Base-by-base conservation (phyloP, 2,113 vertebrate species). In the Toxostoma redivivum region DNA sequence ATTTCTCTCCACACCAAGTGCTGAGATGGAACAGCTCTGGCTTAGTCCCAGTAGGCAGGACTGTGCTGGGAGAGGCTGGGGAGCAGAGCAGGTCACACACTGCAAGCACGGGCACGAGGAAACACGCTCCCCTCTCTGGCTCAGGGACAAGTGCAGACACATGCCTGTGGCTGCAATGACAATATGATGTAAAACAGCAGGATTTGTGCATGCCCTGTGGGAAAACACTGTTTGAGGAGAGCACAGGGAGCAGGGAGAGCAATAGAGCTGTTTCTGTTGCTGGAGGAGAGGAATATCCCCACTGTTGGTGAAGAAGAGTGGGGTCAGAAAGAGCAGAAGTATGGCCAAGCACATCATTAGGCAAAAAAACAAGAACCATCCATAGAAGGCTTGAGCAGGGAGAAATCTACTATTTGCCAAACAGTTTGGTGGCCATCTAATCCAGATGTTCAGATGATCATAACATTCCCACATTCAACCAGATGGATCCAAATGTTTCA, bases 401-500 rank as follows among this genome's bases (percentile, higher is more conserved):
- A 24, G 23, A 95, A 77, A 77, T 61, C 74, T 76, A 27, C 15
- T 27, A 2, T 62, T 83, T 91, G 27, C 57, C 70, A 82, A 85
- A 84, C 4, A 40, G 58, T 62, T 58, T 92, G 78, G 77, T 82
- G 54, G 70, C 78, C 72, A 37, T 77, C 56, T 66, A 56, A 60
- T n/a, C 66, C 85, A 74, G 93, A 94, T 81, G 82, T 90, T 64
- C 80, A 72, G 28, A 47, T 51, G 35, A 86, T 73, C 31, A 11
- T 22, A 94, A 65, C 20, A 1, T 95, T 96, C 88, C 85, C 54
- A 70, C 71, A 80, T 92, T 67, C 27, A 73, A 77, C 88, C 94
- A 95, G 86, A 88, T 93, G 93, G 90, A 82, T 80, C 74, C 92
- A 86, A 92, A 88, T 95, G 95, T 93, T 95, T 60, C 9, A 0